Conservation (phyloP, 2,113 vertebrate species). For the Lepisosteus oculatus region DNA sequence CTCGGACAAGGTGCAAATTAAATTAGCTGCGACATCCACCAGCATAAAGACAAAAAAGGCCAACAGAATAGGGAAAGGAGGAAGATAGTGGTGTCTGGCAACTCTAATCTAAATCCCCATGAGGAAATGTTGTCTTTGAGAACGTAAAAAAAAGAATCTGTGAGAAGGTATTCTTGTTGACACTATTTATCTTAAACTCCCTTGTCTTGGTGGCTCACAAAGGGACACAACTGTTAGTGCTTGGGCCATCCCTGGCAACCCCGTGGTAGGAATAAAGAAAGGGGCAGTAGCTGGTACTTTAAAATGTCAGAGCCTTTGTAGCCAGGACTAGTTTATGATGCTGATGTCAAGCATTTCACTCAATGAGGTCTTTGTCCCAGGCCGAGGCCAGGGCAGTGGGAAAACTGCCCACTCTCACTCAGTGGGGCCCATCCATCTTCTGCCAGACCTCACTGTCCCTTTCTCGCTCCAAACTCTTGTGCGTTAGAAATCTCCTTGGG, state of each 20-base stretch:
- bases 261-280: constrained; percentile 72
- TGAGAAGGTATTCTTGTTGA: constrained; percentile 71
- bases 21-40: constrained; percentile 12
- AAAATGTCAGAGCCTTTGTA: constrained; percentile 97
- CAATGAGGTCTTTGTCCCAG: constrained; percentile 97
- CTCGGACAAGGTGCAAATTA: constrained; percentile 27
- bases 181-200: constrained; percentile 77
- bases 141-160: constrained; percentile 57
- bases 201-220: constrained; percentile 65
- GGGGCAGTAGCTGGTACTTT: constrained; percentile 86
- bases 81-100: constrained; percentile 17
- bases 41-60: constrained; percentile 7
- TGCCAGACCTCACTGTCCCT: constrained; percentile 70
- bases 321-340: constrained; percentile 96
- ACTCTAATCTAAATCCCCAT: constrained; percentile 38
- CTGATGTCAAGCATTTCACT: constrained; percentile 95
- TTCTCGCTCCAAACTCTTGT: constrained; percentile 68
- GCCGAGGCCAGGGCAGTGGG: constrained; percentile 92
- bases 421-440: constrained; percentile 93
- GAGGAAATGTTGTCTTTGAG: constrained; percentile 71
- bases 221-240: constrained; percentile 74
- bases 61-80: constrained; percentile 3
- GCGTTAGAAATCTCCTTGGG: constrained; percentile 88
- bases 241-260: constrained; percentile 72
- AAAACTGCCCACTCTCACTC: constrained; percentile 91